Evolutionary conservation across 2,113 vertebrate genomes (phyloP).

Genomic region (Phainopepla nitens): DNA sequence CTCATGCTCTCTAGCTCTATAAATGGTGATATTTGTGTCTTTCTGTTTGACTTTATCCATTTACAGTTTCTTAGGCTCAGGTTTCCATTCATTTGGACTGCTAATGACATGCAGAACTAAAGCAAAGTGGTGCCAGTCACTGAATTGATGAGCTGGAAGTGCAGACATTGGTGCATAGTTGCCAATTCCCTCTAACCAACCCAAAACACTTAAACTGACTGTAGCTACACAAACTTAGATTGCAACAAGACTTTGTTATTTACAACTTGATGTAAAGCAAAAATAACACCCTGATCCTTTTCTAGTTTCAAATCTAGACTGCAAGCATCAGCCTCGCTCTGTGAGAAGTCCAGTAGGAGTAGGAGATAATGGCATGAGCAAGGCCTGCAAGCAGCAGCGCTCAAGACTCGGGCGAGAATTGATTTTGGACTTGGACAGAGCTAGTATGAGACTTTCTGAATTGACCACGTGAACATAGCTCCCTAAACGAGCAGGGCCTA

Average conservation of each 20-base stretch:
- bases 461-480: fast-evolving
- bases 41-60: not conserved
- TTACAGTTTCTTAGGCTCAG: not conserved
- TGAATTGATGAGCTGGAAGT: not conserved
- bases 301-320: not conserved
- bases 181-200: not conserved
- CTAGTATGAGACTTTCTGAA: not conserved
- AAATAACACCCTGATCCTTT: not conserved
- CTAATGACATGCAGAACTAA: not conserved
- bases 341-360: fast-evolving
- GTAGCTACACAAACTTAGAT: not conserved
- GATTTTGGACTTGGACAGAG: not conserved
- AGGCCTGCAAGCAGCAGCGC: not conserved
- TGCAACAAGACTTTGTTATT: not conserved
- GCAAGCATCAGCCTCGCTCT: not conserved
- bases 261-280: not conserved
- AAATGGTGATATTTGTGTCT: not conserved
- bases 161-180: not conserved
- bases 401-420: not conserved
- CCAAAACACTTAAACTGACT: not conserved
- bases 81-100: not conserved
- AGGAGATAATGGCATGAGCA: not conserved
- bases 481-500: not conserved
- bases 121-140: not conserved
- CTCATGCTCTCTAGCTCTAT: not conserved